Conservation (phyloP, 92 coral and sea anemone genomes). For the Palythoa grandis region DNA sequence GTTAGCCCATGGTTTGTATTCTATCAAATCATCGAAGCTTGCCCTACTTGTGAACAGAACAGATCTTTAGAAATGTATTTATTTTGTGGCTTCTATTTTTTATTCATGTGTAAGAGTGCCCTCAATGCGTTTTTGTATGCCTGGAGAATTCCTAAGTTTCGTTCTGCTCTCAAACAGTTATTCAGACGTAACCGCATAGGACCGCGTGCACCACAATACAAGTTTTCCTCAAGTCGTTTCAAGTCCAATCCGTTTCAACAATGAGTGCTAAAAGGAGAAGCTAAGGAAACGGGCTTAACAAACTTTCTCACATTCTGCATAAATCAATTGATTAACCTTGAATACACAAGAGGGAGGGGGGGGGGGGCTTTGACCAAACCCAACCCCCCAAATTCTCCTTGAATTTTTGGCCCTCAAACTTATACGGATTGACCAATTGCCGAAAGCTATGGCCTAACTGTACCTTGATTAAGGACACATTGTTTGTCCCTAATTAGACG, state of each 20-base stretch:
- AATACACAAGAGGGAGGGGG: too few relatives aligned
- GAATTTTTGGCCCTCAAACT: too few relatives aligned
- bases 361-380: too few relatives aligned
- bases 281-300: too few relatives aligned
- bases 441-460: too few relatives aligned
- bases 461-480: too few relatives aligned
- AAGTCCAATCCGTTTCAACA: background rate
- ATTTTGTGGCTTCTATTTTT: constrained; percentile 66
- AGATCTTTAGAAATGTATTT: constrained; percentile 68
- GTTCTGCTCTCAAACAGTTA: constrained; percentile 57
- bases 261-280: background rate
- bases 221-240: background rate
- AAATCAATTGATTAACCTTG: too few relatives aligned
- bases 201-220: constrained; percentile 27
- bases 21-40: constrained; percentile 75
- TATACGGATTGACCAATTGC: too few relatives aligned
- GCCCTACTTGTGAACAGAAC: constrained; percentile 74
- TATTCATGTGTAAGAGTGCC: constrained; percentile 71
- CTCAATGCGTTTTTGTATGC: constrained; percentile 81
- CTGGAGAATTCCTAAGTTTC: constrained; percentile 76
- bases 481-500: too few relatives aligned
- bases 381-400: too few relatives aligned
- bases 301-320: too few relatives aligned
- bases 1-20: constrained; percentile 81
- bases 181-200: background rate